These are phyloP conservation scores for Caenorhabditis briggsae DNA, from an alignment of 1,140 invertebrate genomes.

Conservation along the genomic window DNA sequence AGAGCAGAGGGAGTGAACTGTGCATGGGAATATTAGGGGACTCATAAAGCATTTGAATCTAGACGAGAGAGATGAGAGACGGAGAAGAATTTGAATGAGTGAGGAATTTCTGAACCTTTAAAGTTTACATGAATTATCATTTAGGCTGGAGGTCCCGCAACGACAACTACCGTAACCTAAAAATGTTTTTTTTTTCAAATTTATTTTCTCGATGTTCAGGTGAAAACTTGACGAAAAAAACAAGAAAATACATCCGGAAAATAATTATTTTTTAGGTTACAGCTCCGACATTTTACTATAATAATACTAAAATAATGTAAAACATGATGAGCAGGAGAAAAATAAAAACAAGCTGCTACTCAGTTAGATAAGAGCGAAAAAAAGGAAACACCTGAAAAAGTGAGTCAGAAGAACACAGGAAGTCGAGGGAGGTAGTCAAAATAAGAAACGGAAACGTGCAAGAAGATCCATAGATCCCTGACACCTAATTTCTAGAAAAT, in stretches of 20 bases:
- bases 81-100: too few species aligned
- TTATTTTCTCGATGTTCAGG: too few species aligned
- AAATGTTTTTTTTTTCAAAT: too few species aligned
- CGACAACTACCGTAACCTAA: too few species aligned
- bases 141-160: too few species aligned
- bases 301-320: background rate
- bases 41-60: background rate
- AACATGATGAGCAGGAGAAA: background rate
- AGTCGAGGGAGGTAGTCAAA: conserved; percentile 19
- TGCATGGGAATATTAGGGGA: background rate
- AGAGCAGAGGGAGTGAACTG: background rate
- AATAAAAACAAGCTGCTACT: background rate
- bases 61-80: background rate
- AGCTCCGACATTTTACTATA: too few species aligned
- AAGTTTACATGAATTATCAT: too few species aligned
- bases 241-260: background rate
- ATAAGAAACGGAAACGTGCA: conserved; percentile 1
- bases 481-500: background rate
- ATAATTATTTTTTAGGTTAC: too few species aligned
- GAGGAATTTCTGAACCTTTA: too few species aligned
- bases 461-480: background rate
- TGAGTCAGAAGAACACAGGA: conserved; percentile 1
- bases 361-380: background rate
- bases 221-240: too few species aligned
- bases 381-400: background rate